Percentiles rank a stretch among this genome's conserved stretches.
phyloP scores from a whole-genome alignment of 2,797 vertebrate genomes.

The Microcaecilia unicolor region DNA sequence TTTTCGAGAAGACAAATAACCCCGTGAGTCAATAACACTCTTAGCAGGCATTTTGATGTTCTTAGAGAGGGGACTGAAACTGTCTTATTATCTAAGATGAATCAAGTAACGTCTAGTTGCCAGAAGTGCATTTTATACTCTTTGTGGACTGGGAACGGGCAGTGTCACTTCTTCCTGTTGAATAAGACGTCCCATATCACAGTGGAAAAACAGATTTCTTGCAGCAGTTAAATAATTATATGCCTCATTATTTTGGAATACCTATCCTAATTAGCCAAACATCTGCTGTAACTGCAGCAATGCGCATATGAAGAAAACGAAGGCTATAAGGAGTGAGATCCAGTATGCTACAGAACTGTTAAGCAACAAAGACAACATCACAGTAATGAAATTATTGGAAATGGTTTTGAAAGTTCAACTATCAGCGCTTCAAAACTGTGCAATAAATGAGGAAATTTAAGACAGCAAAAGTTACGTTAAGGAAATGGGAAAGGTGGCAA shows the following conservation, averaged over 20 bases:
- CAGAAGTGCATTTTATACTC: conserved; percentile 5
- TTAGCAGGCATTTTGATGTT: conserved; percentile 36
- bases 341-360: background rate
- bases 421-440: background rate
- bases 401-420: background rate
- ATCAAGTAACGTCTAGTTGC: conserved; percentile 36
- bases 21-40: conserved; percentile 28
- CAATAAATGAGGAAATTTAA: background rate
- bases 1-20: conserved; percentile 42
- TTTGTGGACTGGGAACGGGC: conserved; percentile 2
- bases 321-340: background rate
- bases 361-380: background rate
- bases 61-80: conserved; percentile 42
- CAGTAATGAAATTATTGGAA: background rate
- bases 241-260: background rate
- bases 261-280: background rate
- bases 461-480: no score
- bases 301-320: background rate
- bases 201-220: background rate
- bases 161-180: conserved; percentile 6
- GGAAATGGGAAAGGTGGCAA: conserved; percentile 7
- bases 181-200: conserved; percentile 5
- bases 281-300: background rate
- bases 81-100: conserved; percentile 51
- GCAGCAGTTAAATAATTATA: background rate